phyloP scores from a whole-genome alignment of 1,140 invertebrate species.

The Drosophila bipectinata region DNA sequence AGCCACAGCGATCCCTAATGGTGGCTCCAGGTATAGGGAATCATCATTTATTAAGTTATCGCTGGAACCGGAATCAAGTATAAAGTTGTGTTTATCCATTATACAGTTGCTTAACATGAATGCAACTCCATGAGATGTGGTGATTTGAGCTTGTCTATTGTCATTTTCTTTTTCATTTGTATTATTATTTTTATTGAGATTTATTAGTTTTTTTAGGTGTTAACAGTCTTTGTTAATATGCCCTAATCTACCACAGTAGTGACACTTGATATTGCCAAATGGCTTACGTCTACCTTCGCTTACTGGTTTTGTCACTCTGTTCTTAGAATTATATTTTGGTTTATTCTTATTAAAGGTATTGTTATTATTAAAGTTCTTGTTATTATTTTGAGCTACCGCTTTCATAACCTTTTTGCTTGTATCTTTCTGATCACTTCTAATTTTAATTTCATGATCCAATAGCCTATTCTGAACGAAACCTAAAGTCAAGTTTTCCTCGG shows the following conservation, averaged over 20 bases:
- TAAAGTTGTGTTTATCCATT: background rate
- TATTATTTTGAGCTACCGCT: too few species aligned
- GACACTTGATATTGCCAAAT: background rate
- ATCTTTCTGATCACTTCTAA: constrained; percentile 58
- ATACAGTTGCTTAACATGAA: background rate
- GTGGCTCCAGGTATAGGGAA: constrained; percentile 1
- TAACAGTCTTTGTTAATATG: background rate
- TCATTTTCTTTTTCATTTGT: constrained; percentile 2
- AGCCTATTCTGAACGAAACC: constrained; percentile 78
- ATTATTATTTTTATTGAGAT: background rate
- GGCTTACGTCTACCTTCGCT: background rate
- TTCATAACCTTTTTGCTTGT: constrained; percentile 58
- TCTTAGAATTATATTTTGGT: background rate
- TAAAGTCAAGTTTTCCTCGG: constrained; percentile 73
- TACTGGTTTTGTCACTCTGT: background rate
- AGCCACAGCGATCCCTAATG: constrained; percentile 33
- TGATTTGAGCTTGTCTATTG: background rate
- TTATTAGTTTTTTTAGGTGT: background rate
- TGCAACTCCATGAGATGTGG: background rate
- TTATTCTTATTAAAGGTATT: background rate
- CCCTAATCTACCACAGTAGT: background rate
- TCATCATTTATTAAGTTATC: constrained; percentile 43
- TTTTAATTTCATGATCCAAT: constrained; percentile 83
- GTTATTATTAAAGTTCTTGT: too few species aligned
- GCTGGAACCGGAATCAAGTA: constrained; percentile 30